These are phyloP conservation scores for Orthonychiurus folsomi DNA, from an alignment of 2,888 invertebrate genomes.

Conservation along the genomic window DNA sequence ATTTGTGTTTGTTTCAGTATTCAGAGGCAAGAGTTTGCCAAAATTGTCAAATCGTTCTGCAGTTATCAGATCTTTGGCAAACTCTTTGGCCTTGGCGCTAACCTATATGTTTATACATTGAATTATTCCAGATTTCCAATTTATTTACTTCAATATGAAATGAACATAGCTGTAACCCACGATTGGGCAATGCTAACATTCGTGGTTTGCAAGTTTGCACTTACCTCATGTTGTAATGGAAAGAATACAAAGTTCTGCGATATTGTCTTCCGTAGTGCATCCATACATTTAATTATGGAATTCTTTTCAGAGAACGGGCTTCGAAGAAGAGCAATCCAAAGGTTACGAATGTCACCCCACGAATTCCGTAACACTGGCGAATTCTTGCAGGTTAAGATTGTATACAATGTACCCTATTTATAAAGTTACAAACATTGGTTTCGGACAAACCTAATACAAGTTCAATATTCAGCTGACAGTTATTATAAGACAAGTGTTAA, in stretches of 20 bases:
- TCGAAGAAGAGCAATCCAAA: constrained; percentile 71
- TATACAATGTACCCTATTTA: constrained; percentile 63
- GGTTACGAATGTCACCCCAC: constrained; percentile 59
- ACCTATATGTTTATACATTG: constrained; percentile 15
- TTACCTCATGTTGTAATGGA: constrained; percentile 32
- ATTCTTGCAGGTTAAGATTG: constrained; percentile 58
- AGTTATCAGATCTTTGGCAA: constrained; percentile 20
- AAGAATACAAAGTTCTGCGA: constrained; percentile 37
- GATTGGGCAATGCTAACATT: too few species aligned
- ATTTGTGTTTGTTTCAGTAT: constrained; percentile 14
- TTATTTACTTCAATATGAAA: too few species aligned
- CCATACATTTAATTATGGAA: constrained; percentile 55
- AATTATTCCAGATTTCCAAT: neutral
- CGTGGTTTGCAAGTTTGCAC: constrained; percentile 3
- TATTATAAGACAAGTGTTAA: neutral
- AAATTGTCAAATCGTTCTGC: neutral
- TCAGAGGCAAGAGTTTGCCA: neutral
- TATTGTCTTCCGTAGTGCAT: constrained; percentile 41
- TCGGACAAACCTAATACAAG: neutral
- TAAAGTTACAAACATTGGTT: neutral
- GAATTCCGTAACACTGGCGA: constrained; percentile 43
- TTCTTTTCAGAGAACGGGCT: constrained; percentile 78
- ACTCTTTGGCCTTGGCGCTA: constrained; percentile 16
- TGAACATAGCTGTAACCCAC: too few species aligned
- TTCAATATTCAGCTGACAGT: constrained; percentile 3